Base-by-base conservation (phyloP, 2,113 vertebrate species). In the Bucco capensis region DNA sequence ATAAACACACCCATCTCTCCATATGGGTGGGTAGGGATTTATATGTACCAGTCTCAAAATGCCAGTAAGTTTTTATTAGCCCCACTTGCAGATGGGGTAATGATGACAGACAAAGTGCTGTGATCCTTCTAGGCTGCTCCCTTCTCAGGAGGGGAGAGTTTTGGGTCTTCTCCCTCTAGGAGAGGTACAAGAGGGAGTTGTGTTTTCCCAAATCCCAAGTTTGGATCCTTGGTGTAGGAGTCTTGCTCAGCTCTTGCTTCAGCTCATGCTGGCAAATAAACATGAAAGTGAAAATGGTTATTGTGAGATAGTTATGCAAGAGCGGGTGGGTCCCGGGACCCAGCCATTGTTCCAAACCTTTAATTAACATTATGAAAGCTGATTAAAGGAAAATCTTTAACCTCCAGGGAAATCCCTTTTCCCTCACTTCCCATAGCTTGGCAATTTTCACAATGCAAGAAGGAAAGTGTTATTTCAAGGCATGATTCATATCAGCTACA, bases 361-460 rank as follows among this genome's bases (percentile, higher is more conserved):
- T 93, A 93, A 97, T 96, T 95, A 97, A 94, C 86, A 91, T 95
- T 89, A 96, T 86, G 92, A 96, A 96, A 93, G 86, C 93, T 85
- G 94, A 97, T 97, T 96, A 95, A 96, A 96, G 96, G 94, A 87
- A 97, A 97, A 95, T 97, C 84, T 96, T 95, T 95, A 96, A 93
- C 94, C 78, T 92, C 70, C 80, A 95, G 90, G 95, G 96, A 96
- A 93, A 95, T 90, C 91, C 90, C 90, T 90, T 95, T 96, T 93
- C 93, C 66, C 70, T 89, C 70, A 72, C 85, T 95, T 84, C 92
- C 91, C 79, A 95, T 92, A 66, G 69, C 47, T 35, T 81, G 21
- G 64, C 61, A 74, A 69, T 86, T 92, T 91, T 86, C 87, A 93
- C 94, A 93, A 93, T 92, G 93, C 75, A 70, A 83, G 90, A 95